Percentiles rank a stretch among this genome's conserved stretches.
Conservation (phyloP, 2,113 vertebrate species). For the Arothron firmamentum region DNA sequence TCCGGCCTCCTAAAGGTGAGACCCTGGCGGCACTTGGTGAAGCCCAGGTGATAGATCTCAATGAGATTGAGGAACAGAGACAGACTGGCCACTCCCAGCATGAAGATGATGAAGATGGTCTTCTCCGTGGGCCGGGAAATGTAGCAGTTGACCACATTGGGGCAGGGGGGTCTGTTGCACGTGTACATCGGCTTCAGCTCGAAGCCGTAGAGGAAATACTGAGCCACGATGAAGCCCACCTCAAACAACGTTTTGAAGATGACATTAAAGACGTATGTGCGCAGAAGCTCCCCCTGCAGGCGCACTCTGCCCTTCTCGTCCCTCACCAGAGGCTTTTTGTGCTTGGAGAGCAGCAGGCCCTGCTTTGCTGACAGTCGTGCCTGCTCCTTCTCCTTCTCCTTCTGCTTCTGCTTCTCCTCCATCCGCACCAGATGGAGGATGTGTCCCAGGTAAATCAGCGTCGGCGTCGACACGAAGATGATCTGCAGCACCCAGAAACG, state of each 20-base stretch:
- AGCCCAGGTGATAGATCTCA: conserved; percentile 81
- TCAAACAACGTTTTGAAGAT: conserved; percentile 84
- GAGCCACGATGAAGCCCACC: conserved; percentile 82
- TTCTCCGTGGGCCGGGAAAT: conserved; percentile 86
- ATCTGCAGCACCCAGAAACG: conserved; percentile 90
- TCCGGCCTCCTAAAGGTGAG: conserved; percentile 37
- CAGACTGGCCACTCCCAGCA: conserved; percentile 80
- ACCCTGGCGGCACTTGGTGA: conserved; percentile 75
- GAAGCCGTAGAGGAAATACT: conserved; percentile 82
- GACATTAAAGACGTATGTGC: conserved; percentile 81
- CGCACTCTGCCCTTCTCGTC: conserved; percentile 68
- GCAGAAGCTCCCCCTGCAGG: conserved; percentile 77
- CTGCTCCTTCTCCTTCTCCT: conserved; percentile 48
- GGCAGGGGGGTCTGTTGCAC: conserved; percentile 79
- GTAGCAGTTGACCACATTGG: conserved; percentile 83
- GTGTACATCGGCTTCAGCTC: conserved; percentile 83
- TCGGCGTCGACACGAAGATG: conserved; percentile 86
- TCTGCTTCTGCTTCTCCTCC: conserved; percentile 80
- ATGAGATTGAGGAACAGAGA: conserved; percentile 83
- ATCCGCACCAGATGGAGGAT: conserved; percentile 81
- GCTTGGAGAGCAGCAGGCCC: conserved; percentile 39
- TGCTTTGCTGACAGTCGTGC: conserved; percentile 33
- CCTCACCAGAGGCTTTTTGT: conserved; percentile 43
- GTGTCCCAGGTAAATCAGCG: conserved; percentile 84
- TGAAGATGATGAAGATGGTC: conserved; percentile 86